Evolutionary conservation across 2,113 vertebrate genomes (phyloP).

Genomic region (Laticauda colubrina): DNA sequence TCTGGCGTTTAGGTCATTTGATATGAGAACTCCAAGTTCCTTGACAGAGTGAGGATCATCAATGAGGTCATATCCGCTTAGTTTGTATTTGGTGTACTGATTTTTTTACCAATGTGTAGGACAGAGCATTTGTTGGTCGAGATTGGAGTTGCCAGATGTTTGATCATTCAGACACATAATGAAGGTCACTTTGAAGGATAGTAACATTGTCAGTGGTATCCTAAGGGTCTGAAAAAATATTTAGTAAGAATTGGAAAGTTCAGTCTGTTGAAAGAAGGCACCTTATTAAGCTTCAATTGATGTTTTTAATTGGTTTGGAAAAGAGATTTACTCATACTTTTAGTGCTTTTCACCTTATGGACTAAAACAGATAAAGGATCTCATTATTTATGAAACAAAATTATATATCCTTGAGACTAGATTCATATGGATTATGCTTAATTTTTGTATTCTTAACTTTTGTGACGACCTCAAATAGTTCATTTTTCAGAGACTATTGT

Average conservation of each 20-base stretch:
- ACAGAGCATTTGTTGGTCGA: too few species aligned
- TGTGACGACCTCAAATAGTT: background rate
- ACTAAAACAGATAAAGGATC: background rate
- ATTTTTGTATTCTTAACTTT: background rate
- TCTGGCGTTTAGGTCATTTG: too few species aligned
- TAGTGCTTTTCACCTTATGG: background rate
- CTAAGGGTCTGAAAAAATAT: background rate
- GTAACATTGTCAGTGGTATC: background rate
- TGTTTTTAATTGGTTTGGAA: background rate
- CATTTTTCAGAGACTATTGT: background rate
- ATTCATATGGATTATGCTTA: background rate
- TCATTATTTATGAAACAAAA: background rate
- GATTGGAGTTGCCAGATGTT: too few species aligned
- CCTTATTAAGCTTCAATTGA: background rate
- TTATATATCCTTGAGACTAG: background rate
- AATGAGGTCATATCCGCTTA: too few species aligned
- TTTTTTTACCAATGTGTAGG: too few species aligned
- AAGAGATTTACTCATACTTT: background rate
- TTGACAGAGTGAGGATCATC: too few species aligned
- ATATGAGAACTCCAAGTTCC: too few species aligned
- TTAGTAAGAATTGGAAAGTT: background rate
- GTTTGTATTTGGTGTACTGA: too few species aligned
- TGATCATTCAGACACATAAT: too few species aligned
- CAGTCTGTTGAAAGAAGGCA: background rate
- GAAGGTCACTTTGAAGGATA: too few species aligned